Evolutionary conservation across 2,797 vertebrate species (phyloP).

Genomic region (Trematomus bernacchii): DNA sequence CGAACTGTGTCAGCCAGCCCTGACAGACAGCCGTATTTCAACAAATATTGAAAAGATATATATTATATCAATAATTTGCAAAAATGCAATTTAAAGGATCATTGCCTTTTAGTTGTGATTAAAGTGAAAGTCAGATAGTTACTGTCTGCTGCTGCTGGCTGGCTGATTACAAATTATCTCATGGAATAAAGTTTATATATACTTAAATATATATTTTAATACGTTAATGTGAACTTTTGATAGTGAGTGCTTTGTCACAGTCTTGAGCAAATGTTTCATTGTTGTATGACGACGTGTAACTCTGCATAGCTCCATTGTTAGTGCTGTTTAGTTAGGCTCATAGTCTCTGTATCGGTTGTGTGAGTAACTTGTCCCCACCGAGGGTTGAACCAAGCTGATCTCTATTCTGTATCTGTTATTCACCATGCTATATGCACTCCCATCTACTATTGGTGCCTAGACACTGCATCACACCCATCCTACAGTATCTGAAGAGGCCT

Average conservation of each 20-base stretch:
- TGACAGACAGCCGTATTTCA: neutral
- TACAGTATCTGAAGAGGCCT: conserved; percentile 37
- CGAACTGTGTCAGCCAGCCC: neutral
- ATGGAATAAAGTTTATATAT: neutral
- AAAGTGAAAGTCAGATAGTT: neutral
- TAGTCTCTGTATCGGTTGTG: conserved; percentile 50
- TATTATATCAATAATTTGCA: neutral
- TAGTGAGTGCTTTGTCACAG: neutral
- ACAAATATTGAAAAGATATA: conserved; percentile 16
- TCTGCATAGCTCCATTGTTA: conserved; percentile 33
- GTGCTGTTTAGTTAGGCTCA: conserved; percentile 11
- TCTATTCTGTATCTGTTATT: conserved; percentile 49
- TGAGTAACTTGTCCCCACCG: conserved; percentile 23
- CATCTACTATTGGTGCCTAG: conserved; percentile 58
- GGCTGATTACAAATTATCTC: neutral
- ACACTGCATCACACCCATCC: conserved; percentile 50
- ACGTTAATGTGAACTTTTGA: neutral
- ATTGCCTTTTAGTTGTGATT: neutral
- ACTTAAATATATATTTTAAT: too few species aligned
- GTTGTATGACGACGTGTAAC: neutral
- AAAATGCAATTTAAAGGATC: neutral
- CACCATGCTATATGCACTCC: conserved; percentile 30
- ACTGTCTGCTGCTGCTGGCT: neutral
- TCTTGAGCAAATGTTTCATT: conserved; percentile 18
- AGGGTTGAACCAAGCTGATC: conserved; percentile 25